Evolutionary conservation across 1,140 invertebrate species (phyloP).

Genomic region (Platyura marginata): DNA sequence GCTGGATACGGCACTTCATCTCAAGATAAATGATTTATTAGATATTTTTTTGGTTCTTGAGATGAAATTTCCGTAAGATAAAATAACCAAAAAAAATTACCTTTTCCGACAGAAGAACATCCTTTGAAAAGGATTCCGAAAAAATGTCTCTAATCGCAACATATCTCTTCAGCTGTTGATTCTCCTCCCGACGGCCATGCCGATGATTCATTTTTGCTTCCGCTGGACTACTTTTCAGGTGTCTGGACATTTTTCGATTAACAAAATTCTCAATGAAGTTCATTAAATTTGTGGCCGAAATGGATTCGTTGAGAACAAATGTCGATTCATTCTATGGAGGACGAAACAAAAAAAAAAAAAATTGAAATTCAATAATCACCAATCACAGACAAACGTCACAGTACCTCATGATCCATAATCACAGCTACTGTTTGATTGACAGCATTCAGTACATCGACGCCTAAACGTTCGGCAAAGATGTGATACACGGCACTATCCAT

Average conservation of each 20-base stretch:
- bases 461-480: constrained; percentile 52
- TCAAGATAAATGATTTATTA: too few relatives aligned
- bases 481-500: constrained; percentile 49
- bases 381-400: constrained; percentile 3
- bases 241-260: not conserved
- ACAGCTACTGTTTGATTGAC: constrained; percentile 46
- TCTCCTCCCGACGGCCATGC: too few relatives aligned
- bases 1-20: too few relatives aligned
- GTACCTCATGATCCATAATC: constrained; percentile 52
- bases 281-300: constrained; percentile 1
- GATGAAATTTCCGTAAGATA: too few relatives aligned
- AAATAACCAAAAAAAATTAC: too few relatives aligned
- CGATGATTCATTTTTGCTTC: too few relatives aligned
- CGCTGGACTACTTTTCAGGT: too few relatives aligned
- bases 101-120: too few relatives aligned
- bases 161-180: too few relatives aligned
- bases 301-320: not conserved
- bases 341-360: constrained; percentile 18
- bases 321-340: constrained; percentile 17
- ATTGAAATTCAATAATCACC: constrained; percentile 4
- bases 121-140: too few relatives aligned
- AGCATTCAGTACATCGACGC: constrained; percentile 38
- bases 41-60: too few relatives aligned
- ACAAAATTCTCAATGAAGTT: constrained; percentile 1
- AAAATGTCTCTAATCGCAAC: too few relatives aligned